A percentile compares a stretch with the other conserved stretches of the same genome.
phyloP scores from a whole-genome alignment of 2,113 vertebrate species.

The Chamaetylas fuelleborni region DNA sequence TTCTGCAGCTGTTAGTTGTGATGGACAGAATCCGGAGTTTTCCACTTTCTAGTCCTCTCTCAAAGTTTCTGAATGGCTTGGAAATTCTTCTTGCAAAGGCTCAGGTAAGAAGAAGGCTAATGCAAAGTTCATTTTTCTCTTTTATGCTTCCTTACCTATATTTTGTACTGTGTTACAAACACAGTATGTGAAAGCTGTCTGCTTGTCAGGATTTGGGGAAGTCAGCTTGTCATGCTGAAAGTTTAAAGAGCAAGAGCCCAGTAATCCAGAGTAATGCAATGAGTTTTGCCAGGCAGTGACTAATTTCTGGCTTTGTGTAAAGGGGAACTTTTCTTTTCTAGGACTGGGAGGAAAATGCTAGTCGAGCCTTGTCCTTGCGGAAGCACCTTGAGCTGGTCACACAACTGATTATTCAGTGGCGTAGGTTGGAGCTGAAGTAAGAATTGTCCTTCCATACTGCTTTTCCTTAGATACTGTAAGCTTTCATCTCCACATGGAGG shows the following conservation, averaged over 20 bases:
- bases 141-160: background rate
- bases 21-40: constrained; percentile 88
- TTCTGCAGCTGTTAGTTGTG: constrained; percentile 84
- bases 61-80: constrained; percentile 94
- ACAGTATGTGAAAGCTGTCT: background rate
- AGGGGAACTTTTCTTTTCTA: constrained; percentile 21
- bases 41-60: constrained; percentile 88
- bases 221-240: background rate
- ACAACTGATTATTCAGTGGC: constrained; percentile 93
- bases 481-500: accelerated
- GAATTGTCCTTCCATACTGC: background rate
- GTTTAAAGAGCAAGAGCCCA: background rate
- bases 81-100: constrained; percentile 94
- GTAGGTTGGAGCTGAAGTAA: constrained; percentile 91
- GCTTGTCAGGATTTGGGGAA: background rate
- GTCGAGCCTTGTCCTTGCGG: constrained; percentile 83
- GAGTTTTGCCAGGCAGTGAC: background rate
- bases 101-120: constrained; percentile 77
- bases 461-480: background rate
- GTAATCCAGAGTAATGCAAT: background rate
- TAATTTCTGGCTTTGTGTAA: background rate
- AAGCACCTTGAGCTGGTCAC: constrained; percentile 88
- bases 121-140: background rate
- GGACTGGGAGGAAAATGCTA: constrained; percentile 97
- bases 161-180: background rate